Evolutionary conservation across 2,888 invertebrate species (phyloP).

Genomic region (Hofmannophila pseudospretella): DNA sequence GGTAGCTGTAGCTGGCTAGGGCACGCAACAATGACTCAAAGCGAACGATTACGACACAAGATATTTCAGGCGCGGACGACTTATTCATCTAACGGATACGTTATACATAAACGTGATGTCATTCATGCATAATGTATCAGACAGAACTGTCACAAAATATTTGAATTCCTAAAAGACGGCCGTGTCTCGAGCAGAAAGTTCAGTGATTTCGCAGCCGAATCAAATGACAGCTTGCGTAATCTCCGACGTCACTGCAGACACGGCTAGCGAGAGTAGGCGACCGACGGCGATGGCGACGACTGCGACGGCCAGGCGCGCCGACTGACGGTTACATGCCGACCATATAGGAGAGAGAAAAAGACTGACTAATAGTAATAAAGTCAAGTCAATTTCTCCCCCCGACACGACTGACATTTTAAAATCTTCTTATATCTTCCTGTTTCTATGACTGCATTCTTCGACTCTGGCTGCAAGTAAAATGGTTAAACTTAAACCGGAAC

Average conservation of each 20-base stretch:
- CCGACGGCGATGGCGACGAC: slow-evolving; percentile 14
- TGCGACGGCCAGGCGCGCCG: slow-evolving; percentile 2
- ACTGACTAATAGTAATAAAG: slow-evolving; percentile 81
- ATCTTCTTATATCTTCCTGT: slow-evolving; percentile 30
- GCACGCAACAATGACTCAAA: slow-evolving; percentile 59
- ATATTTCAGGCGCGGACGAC: slow-evolving; percentile 32
- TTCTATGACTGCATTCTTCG: slow-evolving; percentile 21
- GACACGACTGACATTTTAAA: slow-evolving; percentile 61
- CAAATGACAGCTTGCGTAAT: slow-evolving; percentile 68
- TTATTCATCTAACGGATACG: background rate
- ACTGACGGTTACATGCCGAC: slow-evolving; percentile 64
- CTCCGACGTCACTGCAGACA: slow-evolving; percentile 73
- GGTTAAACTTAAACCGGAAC: slow-evolving; percentile 19
- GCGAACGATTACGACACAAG: slow-evolving; percentile 47
- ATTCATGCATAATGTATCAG: background rate
- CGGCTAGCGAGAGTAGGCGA: slow-evolving; percentile 23
- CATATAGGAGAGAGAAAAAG: slow-evolving; percentile 89
- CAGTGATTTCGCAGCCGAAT: slow-evolving; percentile 72
- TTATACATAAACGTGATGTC: background rate
- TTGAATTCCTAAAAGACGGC: slow-evolving; percentile 13
- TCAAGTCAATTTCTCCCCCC: slow-evolving; percentile 84
- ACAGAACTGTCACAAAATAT: background rate
- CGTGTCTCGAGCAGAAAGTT: slow-evolving; percentile 67
- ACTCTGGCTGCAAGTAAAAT: slow-evolving; percentile 38
- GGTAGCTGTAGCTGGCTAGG: slow-evolving; percentile 19